Base-by-base conservation (phyloP, 1,140 invertebrate species). In the Stegodyphus dumicola region DNA sequence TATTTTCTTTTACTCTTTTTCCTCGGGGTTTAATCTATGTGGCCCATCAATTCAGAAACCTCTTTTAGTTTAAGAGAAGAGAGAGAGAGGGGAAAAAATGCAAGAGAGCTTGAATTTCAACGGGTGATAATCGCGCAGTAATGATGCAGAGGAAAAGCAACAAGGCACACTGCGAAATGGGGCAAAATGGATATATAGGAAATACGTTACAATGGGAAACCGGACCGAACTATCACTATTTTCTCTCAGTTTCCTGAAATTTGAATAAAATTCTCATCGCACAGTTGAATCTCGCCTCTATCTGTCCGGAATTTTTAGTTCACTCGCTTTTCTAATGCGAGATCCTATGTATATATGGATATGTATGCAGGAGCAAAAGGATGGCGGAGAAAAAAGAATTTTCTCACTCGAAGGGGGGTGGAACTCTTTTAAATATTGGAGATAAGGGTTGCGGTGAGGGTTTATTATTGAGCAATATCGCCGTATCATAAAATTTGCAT, bases 181-280 rank as follows among this genome's bases (percentile, higher is more conserved):
- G 67, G 77, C 48, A 51, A 56, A 71, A 80, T 48, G 67, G 67
- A 80, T 70, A 80, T 80, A 48, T 15, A 49, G 70, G 71, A 83
- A 74, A 83, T 83, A 83, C 71, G 79, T 56, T 70, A 83, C 79
- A 83, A 83, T 60, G 79, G 54, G 79, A 51, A 54, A 83, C 79
- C 53, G 52, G 69, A 33, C 33, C 18, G 15, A 17, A 18, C 77
- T 77, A 77, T 77, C 75, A 60, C 75, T 77, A 77, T 77, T 77
- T 77, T 77, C 75, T 77, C 75, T 66, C 33, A 9, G 48, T 9
- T 48, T 48, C n/a, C 33, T 17, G 66, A 54, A 74, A 83, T 83
- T 83, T 83, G 79, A 83, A 83, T 83, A 83, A 83, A 83, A 83
- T 83, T 83, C 79, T 48, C 79, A 83, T 83, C 79, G 79, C 56